phyloP scores from a whole-genome alignment of 2,888 invertebrate genomes.

The Orchestes rusci region DNA sequence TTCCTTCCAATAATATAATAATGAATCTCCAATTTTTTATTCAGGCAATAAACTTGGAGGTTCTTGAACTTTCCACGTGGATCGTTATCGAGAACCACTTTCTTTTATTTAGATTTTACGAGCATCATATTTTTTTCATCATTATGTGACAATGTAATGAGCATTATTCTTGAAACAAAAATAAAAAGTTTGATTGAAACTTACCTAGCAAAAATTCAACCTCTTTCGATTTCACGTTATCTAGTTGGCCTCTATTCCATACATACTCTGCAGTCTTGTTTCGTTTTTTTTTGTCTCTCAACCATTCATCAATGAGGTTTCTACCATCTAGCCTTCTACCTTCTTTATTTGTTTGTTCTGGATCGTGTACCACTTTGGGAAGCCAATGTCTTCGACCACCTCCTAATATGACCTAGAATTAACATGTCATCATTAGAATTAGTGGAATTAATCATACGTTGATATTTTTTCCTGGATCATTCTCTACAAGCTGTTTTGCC shows the following conservation, averaged over 20 bases:
- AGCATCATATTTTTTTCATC: too few species aligned
- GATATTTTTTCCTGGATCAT: slow-evolving; percentile 67
- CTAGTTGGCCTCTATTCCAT: slow-evolving; percentile 65
- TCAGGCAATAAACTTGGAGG: too few species aligned
- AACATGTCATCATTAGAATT: background rate
- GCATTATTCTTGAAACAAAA: background rate
- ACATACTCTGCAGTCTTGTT: slow-evolving; percentile 65
- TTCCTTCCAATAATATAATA: too few species aligned
- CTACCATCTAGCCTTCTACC: slow-evolving; percentile 68
- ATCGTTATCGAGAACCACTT: too few species aligned
- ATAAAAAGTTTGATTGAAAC: too few species aligned
- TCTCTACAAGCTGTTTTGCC: slow-evolving; percentile 68
- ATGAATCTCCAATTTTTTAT: too few species aligned
- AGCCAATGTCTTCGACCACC: slow-evolving; percentile 72
- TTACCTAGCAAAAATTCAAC: slow-evolving; percentile 68
- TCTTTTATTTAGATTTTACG: too few species aligned
- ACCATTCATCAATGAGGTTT: slow-evolving; percentile 75
- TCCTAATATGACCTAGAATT: slow-evolving; percentile 64
- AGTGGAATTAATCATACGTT: too few species aligned
- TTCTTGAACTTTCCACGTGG: too few species aligned
- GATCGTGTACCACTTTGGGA: slow-evolving; percentile 63
- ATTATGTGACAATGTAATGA: background rate
- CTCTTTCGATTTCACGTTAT: slow-evolving; percentile 58
- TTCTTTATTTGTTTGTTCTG: slow-evolving; percentile 61
- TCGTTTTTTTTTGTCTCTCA: slow-evolving; percentile 62